Percentiles rank a stretch among this genome's conserved stretches.
phyloP scores from a whole-genome alignment of 2,888 invertebrate genomes.

The Tipula lateralis region DNA sequence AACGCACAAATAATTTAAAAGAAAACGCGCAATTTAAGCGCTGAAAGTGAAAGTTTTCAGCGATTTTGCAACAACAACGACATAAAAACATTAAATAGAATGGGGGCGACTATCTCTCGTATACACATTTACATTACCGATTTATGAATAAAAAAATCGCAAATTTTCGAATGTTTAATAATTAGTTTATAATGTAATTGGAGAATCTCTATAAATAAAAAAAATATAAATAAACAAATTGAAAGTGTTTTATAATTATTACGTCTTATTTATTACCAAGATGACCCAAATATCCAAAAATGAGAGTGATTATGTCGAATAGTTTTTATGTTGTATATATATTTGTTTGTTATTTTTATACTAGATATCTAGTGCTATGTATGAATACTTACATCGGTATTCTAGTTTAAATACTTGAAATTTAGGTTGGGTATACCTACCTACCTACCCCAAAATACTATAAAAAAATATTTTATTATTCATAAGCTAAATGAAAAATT shows the following conservation, averaged over 20 bases:
- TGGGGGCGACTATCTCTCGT: not conserved
- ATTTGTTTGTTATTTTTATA: not conserved
- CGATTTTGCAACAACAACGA: not conserved
- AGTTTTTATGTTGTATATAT: not conserved
- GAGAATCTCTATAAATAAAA: not conserved
- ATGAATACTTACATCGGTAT: not conserved
- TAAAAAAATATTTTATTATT: not conserved
- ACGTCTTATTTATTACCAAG: not conserved
- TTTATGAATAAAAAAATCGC: not conserved
- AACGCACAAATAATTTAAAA: not conserved
- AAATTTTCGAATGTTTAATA: not conserved
- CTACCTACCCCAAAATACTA: not conserved
- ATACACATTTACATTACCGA: not conserved
- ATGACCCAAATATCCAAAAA: conserved; percentile 4
- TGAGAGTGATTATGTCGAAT: not conserved
- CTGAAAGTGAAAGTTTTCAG: conserved; percentile 5
- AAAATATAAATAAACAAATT: not conserved
- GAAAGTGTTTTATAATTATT: not conserved
- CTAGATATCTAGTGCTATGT: no score
- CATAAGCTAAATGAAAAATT: conserved; percentile 16
- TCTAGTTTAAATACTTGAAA: not conserved
- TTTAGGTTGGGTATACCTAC: not conserved
- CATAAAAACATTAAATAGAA: not conserved
- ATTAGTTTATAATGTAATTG: not conserved
- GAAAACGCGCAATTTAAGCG: not conserved